phyloP scores from a whole-genome alignment of 2,888 invertebrate species.

The Tetrapedia diversipes region DNA sequence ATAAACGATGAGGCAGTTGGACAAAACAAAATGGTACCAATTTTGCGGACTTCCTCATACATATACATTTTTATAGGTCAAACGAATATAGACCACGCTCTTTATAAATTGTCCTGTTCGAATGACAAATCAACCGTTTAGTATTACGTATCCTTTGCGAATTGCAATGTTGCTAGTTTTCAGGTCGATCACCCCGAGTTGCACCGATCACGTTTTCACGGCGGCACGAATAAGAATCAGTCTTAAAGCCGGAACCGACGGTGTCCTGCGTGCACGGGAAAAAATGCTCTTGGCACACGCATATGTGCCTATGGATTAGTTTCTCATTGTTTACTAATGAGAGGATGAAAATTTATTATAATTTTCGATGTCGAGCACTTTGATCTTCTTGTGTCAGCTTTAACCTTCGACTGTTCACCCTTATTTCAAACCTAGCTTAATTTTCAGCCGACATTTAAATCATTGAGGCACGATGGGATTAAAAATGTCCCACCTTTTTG shows the following conservation, averaged over 20 bases:
- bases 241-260: conserved; percentile 17
- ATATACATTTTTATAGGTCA: not conserved
- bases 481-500: too few species aligned
- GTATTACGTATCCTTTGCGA: not conserved
- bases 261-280: not conserved
- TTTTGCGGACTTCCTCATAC: too few species aligned
- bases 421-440: too few species aligned
- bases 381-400: not conserved
- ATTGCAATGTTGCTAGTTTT: conserved; percentile 8
- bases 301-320: not conserved
- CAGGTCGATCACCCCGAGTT: conserved; percentile 29
- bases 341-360: not conserved
- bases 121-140: conserved; percentile 2
- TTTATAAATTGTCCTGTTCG: not conserved
- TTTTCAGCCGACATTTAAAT: too few species aligned
- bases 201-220: conserved; percentile 32
- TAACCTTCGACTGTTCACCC: too few species aligned
- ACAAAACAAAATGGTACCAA: too few species aligned
- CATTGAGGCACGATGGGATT: too few species aligned
- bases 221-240: conserved; percentile 40
- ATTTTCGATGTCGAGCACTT: not conserved
- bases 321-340: not conserved
- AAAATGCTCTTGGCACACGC: not conserved
- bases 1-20: too few species aligned
- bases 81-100: too few species aligned